Conservation (phyloP, 2,888 invertebrate genomes). For the Plagiodera versicolora region DNA sequence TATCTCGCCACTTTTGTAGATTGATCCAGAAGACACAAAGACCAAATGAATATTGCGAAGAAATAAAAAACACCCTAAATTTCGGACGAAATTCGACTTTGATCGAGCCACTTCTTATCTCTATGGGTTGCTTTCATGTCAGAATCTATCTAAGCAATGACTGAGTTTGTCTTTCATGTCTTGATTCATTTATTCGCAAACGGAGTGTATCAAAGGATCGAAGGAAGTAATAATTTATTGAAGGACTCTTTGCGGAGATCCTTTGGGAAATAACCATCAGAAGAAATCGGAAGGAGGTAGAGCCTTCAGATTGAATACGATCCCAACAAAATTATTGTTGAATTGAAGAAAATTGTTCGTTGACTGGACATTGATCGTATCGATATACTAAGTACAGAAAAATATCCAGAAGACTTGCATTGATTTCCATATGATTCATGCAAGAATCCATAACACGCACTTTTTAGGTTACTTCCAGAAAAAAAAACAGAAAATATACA, state of each 20-base stretch:
- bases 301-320: neutral
- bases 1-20: no score
- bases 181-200: conserved; percentile 1
- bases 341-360: neutral
- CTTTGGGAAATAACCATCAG: neutral
- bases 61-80: no score
- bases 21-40: no score
- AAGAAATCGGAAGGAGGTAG: neutral
- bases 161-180: conserved; percentile 6
- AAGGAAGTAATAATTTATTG: conserved; percentile 10
- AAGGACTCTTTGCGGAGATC: neutral
- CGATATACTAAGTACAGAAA: no score
- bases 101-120: neutral
- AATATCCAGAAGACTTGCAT: no score
- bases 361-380: neutral
- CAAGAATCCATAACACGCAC: no score
- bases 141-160: neutral
- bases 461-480: no score
- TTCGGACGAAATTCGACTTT: no score
- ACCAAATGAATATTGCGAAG: no score
- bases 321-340: neutral
- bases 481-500: no score
- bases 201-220: conserved; percentile 12
- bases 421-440: no score
- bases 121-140: neutral